Conservation (phyloP, 2,888 invertebrate genomes). For the Drosophila maculinotata region DNA sequence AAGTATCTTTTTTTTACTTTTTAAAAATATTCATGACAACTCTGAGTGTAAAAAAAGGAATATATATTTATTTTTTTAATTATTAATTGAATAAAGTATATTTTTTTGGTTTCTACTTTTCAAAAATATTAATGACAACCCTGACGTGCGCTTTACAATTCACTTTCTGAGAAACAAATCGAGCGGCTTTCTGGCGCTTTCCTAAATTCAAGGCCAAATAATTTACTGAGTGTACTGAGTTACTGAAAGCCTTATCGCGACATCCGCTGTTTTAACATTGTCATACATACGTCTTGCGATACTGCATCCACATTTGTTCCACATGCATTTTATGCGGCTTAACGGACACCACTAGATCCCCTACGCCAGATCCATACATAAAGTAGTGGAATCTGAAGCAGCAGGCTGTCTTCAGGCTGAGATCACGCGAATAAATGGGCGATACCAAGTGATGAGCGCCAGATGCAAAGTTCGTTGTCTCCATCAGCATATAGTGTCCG, state of each 20-base stretch:
- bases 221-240: background rate
- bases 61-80: too few species aligned
- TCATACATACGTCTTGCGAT: slow-evolving; percentile 27
- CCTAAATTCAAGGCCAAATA: too few species aligned
- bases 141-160: too few species aligned
- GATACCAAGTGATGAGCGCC: slow-evolving; percentile 88
- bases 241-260: slow-evolving; percentile 33
- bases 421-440: slow-evolving; percentile 87
- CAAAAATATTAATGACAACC: too few species aligned
- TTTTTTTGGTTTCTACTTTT: too few species aligned
- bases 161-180: too few species aligned
- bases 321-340: slow-evolving; percentile 84
- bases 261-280: slow-evolving; percentile 20
- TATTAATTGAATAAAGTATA: too few species aligned
- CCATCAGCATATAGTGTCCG: slow-evolving; percentile 94
- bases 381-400: slow-evolving; percentile 91
- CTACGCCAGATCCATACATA: slow-evolving; percentile 90
- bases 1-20: too few species aligned
- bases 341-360: slow-evolving; percentile 86
- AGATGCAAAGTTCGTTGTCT: slow-evolving; percentile 83
- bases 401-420: slow-evolving; percentile 85
- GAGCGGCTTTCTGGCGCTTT: too few species aligned
- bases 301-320: slow-evolving; percentile 41
- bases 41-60: too few species aligned
- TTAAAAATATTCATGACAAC: too few species aligned